Evolutionary conservation across 2,797 vertebrate genomes (phyloP).

Genomic region (Gallinago nigripennis): DNA sequence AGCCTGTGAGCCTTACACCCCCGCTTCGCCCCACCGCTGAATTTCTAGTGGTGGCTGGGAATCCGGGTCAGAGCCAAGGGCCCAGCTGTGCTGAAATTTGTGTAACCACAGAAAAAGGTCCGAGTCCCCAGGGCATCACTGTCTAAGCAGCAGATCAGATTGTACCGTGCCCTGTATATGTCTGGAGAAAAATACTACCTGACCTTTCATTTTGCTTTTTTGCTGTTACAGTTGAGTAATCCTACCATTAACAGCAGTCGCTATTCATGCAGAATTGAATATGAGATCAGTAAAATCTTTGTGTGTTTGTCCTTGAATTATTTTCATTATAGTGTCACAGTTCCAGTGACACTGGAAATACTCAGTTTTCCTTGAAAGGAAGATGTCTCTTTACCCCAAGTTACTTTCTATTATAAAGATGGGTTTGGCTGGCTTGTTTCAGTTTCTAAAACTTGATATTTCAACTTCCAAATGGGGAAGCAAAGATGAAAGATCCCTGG

Average conservation of each 20-base stretch:
- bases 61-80: background rate
- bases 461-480: background rate
- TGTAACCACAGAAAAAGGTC: background rate
- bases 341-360: background rate
- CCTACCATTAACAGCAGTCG: background rate
- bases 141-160: fast-evolving
- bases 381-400: background rate
- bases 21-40: fast-evolving
- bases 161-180: fast-evolving
- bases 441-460: background rate
- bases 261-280: background rate
- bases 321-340: background rate
- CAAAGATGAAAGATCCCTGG: background rate
- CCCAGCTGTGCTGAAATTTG: background rate
- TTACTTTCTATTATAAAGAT: background rate
- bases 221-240: background rate
- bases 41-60: background rate
- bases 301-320: background rate
- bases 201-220: background rate
- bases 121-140: fast-evolving
- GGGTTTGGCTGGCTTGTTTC: background rate
- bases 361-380: background rate
- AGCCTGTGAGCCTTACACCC: fast-evolving
- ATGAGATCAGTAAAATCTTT: background rate
- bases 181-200: background rate